These are phyloP conservation scores for Neopipo cinnamomea DNA, from an alignment of 2,113 vertebrate genomes.

Conservation along the genomic window DNA sequence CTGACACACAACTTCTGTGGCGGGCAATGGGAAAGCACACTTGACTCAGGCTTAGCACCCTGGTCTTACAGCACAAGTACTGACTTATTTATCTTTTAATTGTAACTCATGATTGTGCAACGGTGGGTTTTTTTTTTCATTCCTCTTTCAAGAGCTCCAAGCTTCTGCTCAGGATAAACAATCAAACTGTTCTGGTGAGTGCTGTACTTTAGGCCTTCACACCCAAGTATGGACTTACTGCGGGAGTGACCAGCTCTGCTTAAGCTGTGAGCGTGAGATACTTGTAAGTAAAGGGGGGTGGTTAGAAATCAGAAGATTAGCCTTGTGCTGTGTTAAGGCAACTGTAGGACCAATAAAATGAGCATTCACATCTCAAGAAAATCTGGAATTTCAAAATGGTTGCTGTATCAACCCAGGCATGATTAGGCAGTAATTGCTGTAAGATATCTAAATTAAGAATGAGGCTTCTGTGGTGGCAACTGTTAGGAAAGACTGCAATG, in stretches of 20 bases:
- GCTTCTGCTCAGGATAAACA: not conserved
- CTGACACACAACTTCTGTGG: not conserved
- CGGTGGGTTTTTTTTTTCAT: not conserved
- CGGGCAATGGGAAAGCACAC: not conserved
- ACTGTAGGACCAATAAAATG: not conserved
- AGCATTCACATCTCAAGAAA: not conserved
- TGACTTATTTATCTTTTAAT: not conserved
- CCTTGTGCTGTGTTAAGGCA: not conserved
- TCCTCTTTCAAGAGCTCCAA: not conserved
- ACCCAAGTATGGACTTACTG: not conserved
- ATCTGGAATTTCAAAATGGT: not conserved
- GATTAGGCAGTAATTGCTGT: not conserved
- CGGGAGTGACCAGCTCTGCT: not conserved
- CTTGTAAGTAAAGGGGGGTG: not conserved
- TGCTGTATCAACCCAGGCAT: not conserved
- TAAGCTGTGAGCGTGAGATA: not conserved
- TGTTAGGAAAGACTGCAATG: not conserved
- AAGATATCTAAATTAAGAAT: not conserved
- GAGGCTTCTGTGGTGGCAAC: not conserved
- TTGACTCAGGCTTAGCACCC: not conserved
- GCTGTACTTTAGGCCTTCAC: not conserved
- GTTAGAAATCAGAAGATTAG: not conserved
- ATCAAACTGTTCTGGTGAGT: not conserved
- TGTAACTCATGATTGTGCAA: not conserved
- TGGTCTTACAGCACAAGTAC: not conserved